Evolutionary conservation across 2,797 vertebrate species (phyloP).

Genomic region (Vireo griseus): DNA sequence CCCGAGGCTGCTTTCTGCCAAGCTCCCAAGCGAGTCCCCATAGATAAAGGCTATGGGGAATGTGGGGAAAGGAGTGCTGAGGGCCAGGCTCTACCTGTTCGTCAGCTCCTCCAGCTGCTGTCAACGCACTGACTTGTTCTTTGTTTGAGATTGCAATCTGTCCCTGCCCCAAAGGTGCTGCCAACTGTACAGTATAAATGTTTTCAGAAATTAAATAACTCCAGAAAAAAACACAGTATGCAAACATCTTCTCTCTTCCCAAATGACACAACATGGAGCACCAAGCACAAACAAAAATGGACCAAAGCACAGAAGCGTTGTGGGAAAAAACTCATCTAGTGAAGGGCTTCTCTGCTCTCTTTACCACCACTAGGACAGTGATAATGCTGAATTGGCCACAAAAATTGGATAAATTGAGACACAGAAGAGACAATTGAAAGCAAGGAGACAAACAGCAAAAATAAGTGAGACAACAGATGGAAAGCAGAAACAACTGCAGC

Average conservation of each 20-base stretch:
- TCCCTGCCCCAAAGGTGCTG: conserved; percentile 1
- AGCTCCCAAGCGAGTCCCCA: background rate
- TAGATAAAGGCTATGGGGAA: background rate
- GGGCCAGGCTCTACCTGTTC: background rate
- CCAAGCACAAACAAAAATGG: background rate
- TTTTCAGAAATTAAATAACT: conserved; percentile 33
- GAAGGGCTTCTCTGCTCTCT: background rate
- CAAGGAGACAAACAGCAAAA: conserved; percentile 41
- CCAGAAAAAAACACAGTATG: conserved; percentile 12
- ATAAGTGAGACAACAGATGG: conserved; percentile 32
- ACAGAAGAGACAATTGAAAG: conserved; percentile 32
- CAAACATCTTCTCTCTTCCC: conserved; percentile 24
- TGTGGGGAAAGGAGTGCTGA: fast-evolving
- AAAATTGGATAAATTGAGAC: conserved; percentile 40
- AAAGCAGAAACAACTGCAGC: conserved; percentile 42
- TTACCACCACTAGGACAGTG: background rate
- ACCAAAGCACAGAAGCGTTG: background rate
- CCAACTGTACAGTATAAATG: background rate
- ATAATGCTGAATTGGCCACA: conserved; percentile 25
- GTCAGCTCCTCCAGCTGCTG: background rate
- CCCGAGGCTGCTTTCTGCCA: background rate
- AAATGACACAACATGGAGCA: conserved; percentile 12
- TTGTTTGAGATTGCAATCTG: background rate
- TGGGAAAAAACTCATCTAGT: background rate
- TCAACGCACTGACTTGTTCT: background rate